Percentiles rank a stretch among this genome's conserved stretches.
Conservation (phyloP, 1,140 invertebrate genomes). For the Bicyclus anynana region DNA sequence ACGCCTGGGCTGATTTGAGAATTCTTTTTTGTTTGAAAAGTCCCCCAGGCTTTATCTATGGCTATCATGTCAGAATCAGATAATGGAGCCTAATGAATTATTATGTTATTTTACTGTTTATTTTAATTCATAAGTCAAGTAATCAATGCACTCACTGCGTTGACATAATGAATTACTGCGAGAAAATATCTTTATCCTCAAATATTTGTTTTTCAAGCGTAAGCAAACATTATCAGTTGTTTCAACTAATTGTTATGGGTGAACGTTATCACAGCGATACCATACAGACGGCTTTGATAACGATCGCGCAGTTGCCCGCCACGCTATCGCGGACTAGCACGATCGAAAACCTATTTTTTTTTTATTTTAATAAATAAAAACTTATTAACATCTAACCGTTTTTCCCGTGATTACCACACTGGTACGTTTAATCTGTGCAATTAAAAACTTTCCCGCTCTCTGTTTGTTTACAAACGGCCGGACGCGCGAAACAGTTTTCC, state of each 20-base stretch:
- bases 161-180: too few species aligned
- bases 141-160: too few species aligned
- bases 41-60: too few species aligned
- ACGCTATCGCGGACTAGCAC: conserved; percentile 22
- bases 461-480: conserved; percentile 26
- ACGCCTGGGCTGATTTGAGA: too few species aligned
- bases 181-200: too few species aligned
- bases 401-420: conserved; percentile 10
- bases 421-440: conserved; percentile 26
- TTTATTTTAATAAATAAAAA: conserved; percentile 7
- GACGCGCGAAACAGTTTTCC: conserved; percentile 17
- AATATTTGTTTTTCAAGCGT: conserved; percentile 3
- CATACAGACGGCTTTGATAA: conserved; percentile 46
- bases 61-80: too few species aligned
- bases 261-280: conserved; percentile 58
- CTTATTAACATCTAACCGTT: background rate
- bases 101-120: too few species aligned
- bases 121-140: too few species aligned
- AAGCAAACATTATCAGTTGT: conserved; percentile 43
- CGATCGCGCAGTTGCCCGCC: conserved; percentile 38
- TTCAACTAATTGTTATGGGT: conserved; percentile 61
- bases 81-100: too few species aligned
- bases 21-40: too few species aligned
- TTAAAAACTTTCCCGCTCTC: conserved; percentile 14
- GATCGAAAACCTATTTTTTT: conserved; percentile 20